Evolutionary conservation across 2,888 invertebrate genomes (phyloP).

Genomic region (Tridacna gigas): DNA sequence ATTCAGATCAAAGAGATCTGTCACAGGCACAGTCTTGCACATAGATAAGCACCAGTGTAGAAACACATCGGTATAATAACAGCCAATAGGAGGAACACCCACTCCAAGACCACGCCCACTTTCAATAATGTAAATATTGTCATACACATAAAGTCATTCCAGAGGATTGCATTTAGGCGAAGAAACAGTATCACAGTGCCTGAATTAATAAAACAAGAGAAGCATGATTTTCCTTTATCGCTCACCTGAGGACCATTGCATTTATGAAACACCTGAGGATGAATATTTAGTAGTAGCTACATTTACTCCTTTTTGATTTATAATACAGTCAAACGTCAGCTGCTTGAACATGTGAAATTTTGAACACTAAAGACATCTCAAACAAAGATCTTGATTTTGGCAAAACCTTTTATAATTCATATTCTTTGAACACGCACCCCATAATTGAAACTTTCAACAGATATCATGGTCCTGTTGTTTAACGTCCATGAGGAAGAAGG

Average conservation of each 20-base stretch:
- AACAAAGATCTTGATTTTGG: no score
- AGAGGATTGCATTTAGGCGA: not conserved
- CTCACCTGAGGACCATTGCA: not conserved
- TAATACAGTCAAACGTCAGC: no score
- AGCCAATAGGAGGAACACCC: constrained; percentile 45
- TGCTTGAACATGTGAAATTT: no score
- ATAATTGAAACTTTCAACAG: no score
- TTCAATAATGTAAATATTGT: constrained; percentile 24
- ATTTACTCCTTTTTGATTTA: not conserved
- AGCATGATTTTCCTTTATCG: not conserved
- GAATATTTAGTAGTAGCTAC: not conserved
- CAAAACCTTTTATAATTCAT: no score
- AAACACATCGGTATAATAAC: constrained; percentile 39
- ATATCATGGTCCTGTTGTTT: no score
- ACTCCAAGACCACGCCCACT: constrained; percentile 49
- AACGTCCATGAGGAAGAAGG: no score
- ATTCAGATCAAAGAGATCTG: not conserved
- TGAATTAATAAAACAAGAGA: constrained; percentile 12
- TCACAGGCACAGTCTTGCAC: constrained; percentile 10
- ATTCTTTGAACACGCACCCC: no score
- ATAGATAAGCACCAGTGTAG: constrained; percentile 18
- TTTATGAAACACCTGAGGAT: not conserved
- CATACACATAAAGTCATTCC: constrained; percentile 34
- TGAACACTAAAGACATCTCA: no score
- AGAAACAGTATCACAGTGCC: constrained; percentile 41